Conservation (phyloP, 2,797 vertebrate genomes). For the Notoglanidium macrostoma region DNA sequence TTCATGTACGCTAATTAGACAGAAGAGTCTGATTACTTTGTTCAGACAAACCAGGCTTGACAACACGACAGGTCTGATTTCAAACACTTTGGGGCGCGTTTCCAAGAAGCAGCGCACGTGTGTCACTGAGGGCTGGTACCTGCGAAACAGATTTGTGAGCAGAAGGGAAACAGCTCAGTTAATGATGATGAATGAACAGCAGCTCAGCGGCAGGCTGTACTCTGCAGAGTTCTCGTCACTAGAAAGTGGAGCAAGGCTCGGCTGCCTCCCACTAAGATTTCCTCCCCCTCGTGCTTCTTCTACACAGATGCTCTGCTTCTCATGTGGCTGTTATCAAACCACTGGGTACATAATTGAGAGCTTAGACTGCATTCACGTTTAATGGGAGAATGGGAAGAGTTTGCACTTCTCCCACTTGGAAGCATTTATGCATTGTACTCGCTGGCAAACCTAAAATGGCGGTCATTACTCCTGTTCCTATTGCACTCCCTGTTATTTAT, state of each 20-base stretch:
- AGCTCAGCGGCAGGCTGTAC: conserved; percentile 34
- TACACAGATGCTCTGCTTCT: conserved; percentile 31
- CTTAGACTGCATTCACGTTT: conserved; percentile 55
- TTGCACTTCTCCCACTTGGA: conserved; percentile 8
- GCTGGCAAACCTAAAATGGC: background rate
- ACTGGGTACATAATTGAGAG: conserved; percentile 72
- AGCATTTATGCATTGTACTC: conserved; percentile 19
- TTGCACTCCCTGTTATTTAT: background rate
- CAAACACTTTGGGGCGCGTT: conserved; percentile 21
- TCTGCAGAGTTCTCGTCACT: conserved; percentile 42
- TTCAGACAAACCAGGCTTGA: conserved; percentile 27
- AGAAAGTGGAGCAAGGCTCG: conserved; percentile 30
- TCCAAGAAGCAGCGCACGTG: conserved; percentile 13
- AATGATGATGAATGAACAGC: conserved; percentile 52
- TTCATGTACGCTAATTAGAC: conserved; percentile 12
- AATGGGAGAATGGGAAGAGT: conserved; percentile 8
- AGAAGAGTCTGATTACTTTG: conserved; percentile 39
- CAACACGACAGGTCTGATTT: conserved; percentile 18
- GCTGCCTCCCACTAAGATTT: background rate
- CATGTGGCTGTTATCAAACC: conserved; percentile 51
- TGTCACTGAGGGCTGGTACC: conserved; percentile 32
- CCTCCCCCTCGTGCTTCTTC: conserved; percentile 10
- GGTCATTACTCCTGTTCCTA: background rate
- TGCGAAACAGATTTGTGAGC: conserved; percentile 40
- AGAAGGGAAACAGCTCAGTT: conserved; percentile 47